Percentiles rank a stretch among this genome's conserved stretches.
These are phyloP conservation scores for Anoplius nigerrimus DNA, from an alignment of 2,888 invertebrate genomes.

Conservation along the genomic window DNA sequence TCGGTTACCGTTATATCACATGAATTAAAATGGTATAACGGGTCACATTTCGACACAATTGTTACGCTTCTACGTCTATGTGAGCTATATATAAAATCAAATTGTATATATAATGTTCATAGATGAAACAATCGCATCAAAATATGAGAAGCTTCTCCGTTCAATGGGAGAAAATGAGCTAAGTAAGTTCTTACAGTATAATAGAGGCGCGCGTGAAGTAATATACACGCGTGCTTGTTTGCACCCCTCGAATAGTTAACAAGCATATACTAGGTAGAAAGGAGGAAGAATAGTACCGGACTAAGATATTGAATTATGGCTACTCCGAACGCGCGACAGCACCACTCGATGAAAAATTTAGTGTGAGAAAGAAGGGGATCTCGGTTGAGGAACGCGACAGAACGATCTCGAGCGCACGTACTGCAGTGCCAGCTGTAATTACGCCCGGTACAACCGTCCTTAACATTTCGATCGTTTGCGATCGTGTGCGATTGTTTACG, in stretches of 20 bases:
- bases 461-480: no score
- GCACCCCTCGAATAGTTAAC: constrained; percentile 32
- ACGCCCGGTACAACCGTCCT: no score
- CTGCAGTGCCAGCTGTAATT: no score
- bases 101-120: constrained; percentile 37
- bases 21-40: constrained; percentile 26
- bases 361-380: background rate
- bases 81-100: constrained; percentile 26
- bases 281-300: constrained; percentile 45
- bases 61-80: constrained; percentile 29
- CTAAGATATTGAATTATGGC: constrained; percentile 31
- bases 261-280: constrained; percentile 34
- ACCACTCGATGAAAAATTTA: constrained; percentile 14
- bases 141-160: constrained; percentile 38
- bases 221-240: constrained; percentile 36
- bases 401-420: no score
- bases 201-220: constrained; percentile 33
- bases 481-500: no score
- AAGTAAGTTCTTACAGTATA: constrained; percentile 25
- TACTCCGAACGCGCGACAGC: constrained; percentile 25
- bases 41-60: constrained; percentile 48
- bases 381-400: background rate
- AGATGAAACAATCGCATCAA: constrained; percentile 46
- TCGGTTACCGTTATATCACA: constrained; percentile 25
- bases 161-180: constrained; percentile 33